These are phyloP conservation scores for Aleiodes leptofemur DNA, from an alignment of 2,888 invertebrate species.

Conservation along the genomic window DNA sequence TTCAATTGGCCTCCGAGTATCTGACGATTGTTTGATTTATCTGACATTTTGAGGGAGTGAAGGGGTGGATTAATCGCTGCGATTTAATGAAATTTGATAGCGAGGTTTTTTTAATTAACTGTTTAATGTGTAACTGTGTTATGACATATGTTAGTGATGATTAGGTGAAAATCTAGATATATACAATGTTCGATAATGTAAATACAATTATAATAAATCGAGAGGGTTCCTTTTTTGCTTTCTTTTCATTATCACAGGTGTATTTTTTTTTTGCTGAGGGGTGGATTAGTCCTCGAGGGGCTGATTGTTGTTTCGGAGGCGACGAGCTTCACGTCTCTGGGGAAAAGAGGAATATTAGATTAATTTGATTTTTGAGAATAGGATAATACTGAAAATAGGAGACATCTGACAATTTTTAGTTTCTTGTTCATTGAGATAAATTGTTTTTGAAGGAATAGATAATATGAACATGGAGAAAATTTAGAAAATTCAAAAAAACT, in stretches of 20 bases:
- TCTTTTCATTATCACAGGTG: conserved; percentile 17
- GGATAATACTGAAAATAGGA: neutral
- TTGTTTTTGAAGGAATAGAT: too few species aligned
- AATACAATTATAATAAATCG: conserved; percentile 18
- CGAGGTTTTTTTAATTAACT: neutral
- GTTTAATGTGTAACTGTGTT: conserved; percentile 11
- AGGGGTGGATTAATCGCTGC: too few species aligned
- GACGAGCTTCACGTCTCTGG: conserved; percentile 15
- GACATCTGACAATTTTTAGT: too few species aligned
- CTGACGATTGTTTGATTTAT: conserved; percentile 71
- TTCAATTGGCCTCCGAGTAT: conserved; percentile 74
- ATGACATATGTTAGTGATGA: neutral
- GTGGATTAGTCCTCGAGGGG: neutral
- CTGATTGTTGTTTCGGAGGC: neutral
- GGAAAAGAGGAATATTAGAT: neutral
- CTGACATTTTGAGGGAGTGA: neutral
- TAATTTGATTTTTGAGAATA: neutral
- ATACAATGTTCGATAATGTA: conserved; percentile 22
- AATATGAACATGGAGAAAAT: too few species aligned
- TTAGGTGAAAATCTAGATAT: conserved; percentile 15
- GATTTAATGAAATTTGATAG: neutral
- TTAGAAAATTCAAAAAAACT: neutral
- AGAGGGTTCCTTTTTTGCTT: neutral
- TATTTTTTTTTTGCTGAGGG: neutral
- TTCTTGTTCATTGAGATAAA: too few species aligned